Evolutionary conservation across 2,888 invertebrate genomes (phyloP), one percentile per base, ranked within the genome.

Genomic region (Tetranychus truncatus): DNA sequence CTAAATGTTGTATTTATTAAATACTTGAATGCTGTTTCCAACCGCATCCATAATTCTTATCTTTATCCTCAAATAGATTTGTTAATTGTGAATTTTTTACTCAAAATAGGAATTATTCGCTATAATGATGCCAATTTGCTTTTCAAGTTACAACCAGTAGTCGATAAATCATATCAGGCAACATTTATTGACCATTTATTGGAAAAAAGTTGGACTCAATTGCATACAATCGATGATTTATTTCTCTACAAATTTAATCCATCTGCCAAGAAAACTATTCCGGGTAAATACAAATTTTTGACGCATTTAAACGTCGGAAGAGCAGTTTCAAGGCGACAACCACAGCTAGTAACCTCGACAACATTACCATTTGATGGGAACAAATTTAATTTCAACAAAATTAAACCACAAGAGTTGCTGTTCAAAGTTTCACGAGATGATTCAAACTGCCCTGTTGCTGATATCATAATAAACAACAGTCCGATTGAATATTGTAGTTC

Each of bases 301-400:
- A 6, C 15, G 2, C 9, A 9, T 5, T 15, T 55, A 15, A 55
- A 55, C 7, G 15, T 15, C 7, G 55, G 55, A 55, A 55, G 55
- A 55, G 55, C 11, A 55, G 15, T 15, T 55, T 1, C 9, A 15
- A 9, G 55, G 9, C 55, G 55, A 55, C 15, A 9, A 55, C 55
- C 55, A 2, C 11, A 55, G 55, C 9, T 15, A 55, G 15, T 93
- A 76, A 81, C 83, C 45, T 85, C 85, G 75, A 84, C 92, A 74
- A 84, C 83, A 72, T 88, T 91, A 79, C 85, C 87, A 4, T 93
- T 92, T 82, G 86, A 90, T 81, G 82, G 84, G 3, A 81, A 85
- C 9, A 84, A 85, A 78, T 94, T 94, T 81, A 91, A 94, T 84
- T 94, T 94, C 80, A 91, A 87, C 6, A 89, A 89, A 84, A 86